Evolutionary conservation across 2,113 vertebrate species (phyloP), one percentile per base, ranked within the genome.

Genomic region (Pomatorhinus ruficollis): DNA sequence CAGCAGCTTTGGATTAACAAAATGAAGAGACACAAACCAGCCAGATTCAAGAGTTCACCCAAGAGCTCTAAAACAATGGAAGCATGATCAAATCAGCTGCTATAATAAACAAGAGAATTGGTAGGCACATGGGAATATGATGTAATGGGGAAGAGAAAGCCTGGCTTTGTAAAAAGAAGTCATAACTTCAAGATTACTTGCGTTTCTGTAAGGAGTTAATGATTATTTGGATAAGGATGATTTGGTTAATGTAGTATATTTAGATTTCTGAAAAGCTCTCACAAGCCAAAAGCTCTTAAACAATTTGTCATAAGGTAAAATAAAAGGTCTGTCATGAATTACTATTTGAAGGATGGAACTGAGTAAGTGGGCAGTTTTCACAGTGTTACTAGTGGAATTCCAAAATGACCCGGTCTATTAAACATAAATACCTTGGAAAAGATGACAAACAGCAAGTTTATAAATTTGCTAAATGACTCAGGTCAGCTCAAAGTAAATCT

Each of bases 171-270:
- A 82, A 91, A 89, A 61, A 90, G 75, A 86, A 95, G 59, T 61
- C 59, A 57, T 64, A 91, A 84, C 78, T 84, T 76, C 37, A 87
- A 69, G 78, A 79, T 87, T 82, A 76, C 82, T 85, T 64, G 45
- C 2, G 0, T 82, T 94, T 93, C 90, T 84, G 21, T 76, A 76
- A 94, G 82, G 53, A 97, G 78, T 87, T 94, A 85, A 91, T 49
- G 61, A 87, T 93, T 95, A 79, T 96, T 97, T 97, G 70, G 74
- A 69, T 87, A 95, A 96, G 66, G 70, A 79, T 94, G 87, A 85
- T 85, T 93, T 93, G 40, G 74, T 85, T 93, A 90, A 87, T 44
- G 30, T 17, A 85, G 82, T 91, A 69, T 91, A 94, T 96, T 96
- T 91, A 93, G 70, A 89, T 87, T 90, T 85, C 82, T 76, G 66